phyloP scores from a whole-genome alignment of 2,888 invertebrate genomes.

The Lymantria dispar region DNA sequence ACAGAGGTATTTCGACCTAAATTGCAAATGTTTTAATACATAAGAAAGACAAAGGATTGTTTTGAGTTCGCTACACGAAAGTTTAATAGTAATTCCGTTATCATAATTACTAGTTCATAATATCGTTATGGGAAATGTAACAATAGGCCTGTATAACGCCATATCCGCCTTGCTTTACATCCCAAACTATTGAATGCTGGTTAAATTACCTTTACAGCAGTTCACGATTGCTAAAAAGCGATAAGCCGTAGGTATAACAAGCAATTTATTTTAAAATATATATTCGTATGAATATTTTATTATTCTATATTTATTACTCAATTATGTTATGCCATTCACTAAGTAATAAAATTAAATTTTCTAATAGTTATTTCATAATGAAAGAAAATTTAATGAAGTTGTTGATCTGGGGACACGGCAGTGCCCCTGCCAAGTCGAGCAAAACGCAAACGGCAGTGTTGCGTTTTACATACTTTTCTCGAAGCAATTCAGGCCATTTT shows the following conservation, averaged over 20 bases:
- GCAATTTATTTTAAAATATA: conserved; percentile 52
- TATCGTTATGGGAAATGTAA: conserved; percentile 34
- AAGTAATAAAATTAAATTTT: background rate
- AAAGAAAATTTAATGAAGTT: too few relatives aligned
- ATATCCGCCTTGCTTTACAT: conserved; percentile 40
- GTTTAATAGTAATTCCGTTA: conserved; percentile 36
- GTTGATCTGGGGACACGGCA: too few relatives aligned
- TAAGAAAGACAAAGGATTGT: conserved; percentile 18
- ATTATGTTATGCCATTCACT: background rate
- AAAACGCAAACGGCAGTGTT: too few relatives aligned
- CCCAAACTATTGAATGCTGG: conserved; percentile 51
- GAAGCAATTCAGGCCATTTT: too few relatives aligned
- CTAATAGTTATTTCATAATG: too few relatives aligned
- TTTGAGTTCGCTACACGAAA: conserved; percentile 25
- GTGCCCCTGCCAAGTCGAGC: too few relatives aligned
- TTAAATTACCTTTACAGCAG: conserved; percentile 54
- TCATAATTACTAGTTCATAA: conserved; percentile 38
- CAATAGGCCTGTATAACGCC: conserved; percentile 39
- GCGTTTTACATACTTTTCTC: too few relatives aligned
- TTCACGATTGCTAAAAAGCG: conserved; percentile 47
- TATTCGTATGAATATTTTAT: background rate
- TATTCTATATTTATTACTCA: background rate
- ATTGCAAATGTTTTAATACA: conserved; percentile 5
- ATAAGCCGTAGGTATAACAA: conserved; percentile 48
- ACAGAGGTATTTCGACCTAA: conserved; percentile 6